Base-by-base conservation (phyloP, 2,888 invertebrate genomes). In the Saturnia pavonia region DNA sequence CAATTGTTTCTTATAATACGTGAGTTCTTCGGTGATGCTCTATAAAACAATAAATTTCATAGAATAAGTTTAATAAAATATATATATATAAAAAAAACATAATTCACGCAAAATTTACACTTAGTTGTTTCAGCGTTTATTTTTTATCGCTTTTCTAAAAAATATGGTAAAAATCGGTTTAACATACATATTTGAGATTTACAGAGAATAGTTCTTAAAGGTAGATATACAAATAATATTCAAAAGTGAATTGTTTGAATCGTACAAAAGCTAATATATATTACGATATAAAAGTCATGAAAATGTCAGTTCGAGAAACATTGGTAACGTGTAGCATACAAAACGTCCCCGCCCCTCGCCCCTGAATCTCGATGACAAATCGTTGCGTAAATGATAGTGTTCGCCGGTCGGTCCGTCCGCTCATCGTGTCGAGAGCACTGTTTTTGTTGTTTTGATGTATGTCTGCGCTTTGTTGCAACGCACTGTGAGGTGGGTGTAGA, bases 371-470 rank as follows among this genome's bases (percentile, higher is more conserved):
- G 91, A 91, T 92, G 92, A 93, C 93, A 92, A 92, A 93, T 93
- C 88, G 91, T 88, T 88, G 88, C 88, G 88, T 90, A 92, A 92
- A 92, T 92, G 91, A 92, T 92, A 92, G 91, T 91, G 91, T 91
- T 89, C 89, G 86, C 80, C 86, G 83, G 87, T 63, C 73, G 73
- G 75, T 71, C 65, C 72, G 88, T 91, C 86, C 88, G 87, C 79
- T 86, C 84, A 88, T 78, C 87, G 86, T 84, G 88, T 78, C 88
- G 87, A 82, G 86, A 73, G 71, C 84, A 85, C 85, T 91, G 92
- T 91, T 92, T 92, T 91, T 92, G 92, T 91, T 90, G 89, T 91
- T 86, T 40, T 91, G 91, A 93, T 91, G 86, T 90, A 91, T 92
- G 91, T 87, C 86, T 85, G 83, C 82, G 87, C 87, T 88, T 88